Evolutionary conservation across 2,113 vertebrate genomes (phyloP).

Genomic region (Lophochroa leadbeateri): DNA sequence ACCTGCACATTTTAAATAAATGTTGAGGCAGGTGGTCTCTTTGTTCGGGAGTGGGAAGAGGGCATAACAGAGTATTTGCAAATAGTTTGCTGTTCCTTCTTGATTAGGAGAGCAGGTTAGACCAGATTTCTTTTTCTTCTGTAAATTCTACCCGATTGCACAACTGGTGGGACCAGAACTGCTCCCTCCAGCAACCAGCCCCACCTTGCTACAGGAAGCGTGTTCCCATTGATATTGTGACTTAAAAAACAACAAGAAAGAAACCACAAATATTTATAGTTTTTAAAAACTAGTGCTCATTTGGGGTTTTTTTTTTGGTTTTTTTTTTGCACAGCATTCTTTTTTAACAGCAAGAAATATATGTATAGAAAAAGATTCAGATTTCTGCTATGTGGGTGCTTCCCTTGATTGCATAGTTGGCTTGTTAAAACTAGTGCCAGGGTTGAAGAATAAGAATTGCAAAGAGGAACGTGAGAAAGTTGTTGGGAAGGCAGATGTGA

Average conservation of each 20-base stretch:
- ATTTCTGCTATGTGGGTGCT: neutral
- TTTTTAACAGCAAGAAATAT: neutral
- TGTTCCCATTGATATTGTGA: neutral
- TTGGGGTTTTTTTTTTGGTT: neutral
- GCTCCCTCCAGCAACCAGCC: slow-evolving; percentile 10
- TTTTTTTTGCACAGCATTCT: neutral
- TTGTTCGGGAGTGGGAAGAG: slow-evolving; percentile 14
- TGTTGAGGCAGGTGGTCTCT: slow-evolving; percentile 44
- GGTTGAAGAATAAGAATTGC: neutral
- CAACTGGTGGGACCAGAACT: slow-evolving; percentile 42
- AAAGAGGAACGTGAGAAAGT: slow-evolving; percentile 6
- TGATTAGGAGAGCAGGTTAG: slow-evolving; percentile 26
- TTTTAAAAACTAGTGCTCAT: neutral
- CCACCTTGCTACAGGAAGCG: neutral
- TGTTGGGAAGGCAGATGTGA: neutral
- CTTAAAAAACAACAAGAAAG: neutral
- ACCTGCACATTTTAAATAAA: slow-evolving; percentile 40
- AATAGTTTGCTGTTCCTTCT: neutral
- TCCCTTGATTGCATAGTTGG: neutral
- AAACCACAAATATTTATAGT: neutral
- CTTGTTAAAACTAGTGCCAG: neutral
- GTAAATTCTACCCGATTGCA: slow-evolving; percentile 9
- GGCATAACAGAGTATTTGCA: slow-evolving; percentile 23
- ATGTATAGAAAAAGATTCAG: neutral
- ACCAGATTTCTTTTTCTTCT: slow-evolving; percentile 48